Conservation (phyloP, 2,888 invertebrate genomes). For the Tipula unca region DNA sequence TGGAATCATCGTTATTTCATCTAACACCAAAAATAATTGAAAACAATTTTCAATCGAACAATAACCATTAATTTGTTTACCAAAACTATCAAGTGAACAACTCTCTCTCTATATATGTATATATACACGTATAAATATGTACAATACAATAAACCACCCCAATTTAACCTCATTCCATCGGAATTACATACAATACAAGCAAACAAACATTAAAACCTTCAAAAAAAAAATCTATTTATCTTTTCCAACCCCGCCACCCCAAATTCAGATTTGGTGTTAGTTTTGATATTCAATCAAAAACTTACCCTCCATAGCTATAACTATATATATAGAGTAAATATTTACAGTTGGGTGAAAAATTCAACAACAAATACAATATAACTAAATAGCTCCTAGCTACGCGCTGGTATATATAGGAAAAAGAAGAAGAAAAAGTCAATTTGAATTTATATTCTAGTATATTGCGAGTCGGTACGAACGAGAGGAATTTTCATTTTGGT, state of each 20-base stretch:
- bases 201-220: not conserved
- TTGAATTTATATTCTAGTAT: not conserved
- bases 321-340: too few relatives aligned
- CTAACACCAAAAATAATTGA: constrained; percentile 8
- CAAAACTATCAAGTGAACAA: constrained; percentile 8
- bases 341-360: not conserved
- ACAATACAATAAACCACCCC: not conserved
- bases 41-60: not conserved
- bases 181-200: not conserved
- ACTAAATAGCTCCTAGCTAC: not conserved
- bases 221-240: not conserved
- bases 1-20: not conserved
- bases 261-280: not conserved
- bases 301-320: not conserved
- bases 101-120: not conserved
- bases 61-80: constrained; percentile 14
- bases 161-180: not conserved
- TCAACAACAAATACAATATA: too few relatives aligned
- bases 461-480: not conserved
- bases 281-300: constrained; percentile 8
- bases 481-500: not conserved
- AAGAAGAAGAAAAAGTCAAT: not conserved
- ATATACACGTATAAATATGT: not conserved
- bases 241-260: not conserved
- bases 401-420: not conserved